phyloP scores from a whole-genome alignment of 2,888 invertebrate genomes.

The Gasteruption jaculator region DNA sequence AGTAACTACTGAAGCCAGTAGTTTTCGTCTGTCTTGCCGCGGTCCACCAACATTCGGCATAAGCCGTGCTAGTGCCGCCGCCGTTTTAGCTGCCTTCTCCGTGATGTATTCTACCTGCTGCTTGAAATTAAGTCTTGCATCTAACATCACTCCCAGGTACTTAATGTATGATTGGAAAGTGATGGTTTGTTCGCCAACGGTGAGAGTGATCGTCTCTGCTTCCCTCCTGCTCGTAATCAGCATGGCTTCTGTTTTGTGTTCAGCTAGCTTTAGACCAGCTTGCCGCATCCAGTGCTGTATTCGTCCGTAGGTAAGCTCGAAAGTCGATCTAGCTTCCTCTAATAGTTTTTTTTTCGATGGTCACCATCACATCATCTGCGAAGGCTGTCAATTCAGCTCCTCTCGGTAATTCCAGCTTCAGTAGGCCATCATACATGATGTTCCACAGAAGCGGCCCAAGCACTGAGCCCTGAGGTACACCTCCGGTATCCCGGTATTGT shows the following conservation, averaged over 20 bases:
- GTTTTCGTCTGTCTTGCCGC: constrained; percentile 10
- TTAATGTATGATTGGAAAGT: constrained; percentile 8
- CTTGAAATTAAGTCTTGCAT: constrained; percentile 17
- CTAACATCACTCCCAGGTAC: constrained; percentile 18
- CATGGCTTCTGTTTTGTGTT: constrained; percentile 13
- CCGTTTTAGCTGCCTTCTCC: constrained; percentile 7
- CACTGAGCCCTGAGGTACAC: constrained; percentile 23
- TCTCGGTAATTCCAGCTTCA: constrained; percentile 12
- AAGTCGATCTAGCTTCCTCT: neutral
- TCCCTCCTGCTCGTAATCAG: constrained; percentile 10
- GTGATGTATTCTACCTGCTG: constrained; percentile 8
- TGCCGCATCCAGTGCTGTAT: constrained; percentile 1
- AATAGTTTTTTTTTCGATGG: constrained; percentile 7
- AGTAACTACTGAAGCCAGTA: constrained; percentile 14
- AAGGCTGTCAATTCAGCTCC: constrained; percentile 13
- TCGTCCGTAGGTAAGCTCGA: neutral
- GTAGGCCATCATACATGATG: constrained; percentile 21
- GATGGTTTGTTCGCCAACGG: constrained; percentile 9
- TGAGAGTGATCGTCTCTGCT: constrained; percentile 11
- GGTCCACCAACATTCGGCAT: no score
- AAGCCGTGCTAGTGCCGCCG: constrained; percentile 5
- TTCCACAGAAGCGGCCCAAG: no score
- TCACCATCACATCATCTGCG: constrained; percentile 13
- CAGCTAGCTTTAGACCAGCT: constrained; percentile 3
- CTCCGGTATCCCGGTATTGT: constrained; percentile 13